Evolutionary conservation across 2,888 invertebrate genomes (phyloP).

Genomic region (Ophion ventricosus): DNA sequence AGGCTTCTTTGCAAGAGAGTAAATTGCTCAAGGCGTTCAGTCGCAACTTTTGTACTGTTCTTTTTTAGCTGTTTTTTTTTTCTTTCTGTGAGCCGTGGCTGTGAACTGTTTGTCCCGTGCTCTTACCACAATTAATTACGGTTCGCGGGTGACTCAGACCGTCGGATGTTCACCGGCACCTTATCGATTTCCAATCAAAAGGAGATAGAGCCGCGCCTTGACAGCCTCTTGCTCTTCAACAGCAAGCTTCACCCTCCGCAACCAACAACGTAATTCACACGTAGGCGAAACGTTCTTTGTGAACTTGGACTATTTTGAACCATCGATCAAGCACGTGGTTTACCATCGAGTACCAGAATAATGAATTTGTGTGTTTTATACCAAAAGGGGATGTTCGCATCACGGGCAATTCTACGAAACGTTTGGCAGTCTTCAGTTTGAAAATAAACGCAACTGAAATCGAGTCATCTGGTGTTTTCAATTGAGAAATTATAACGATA

Average conservation of each 20-base stretch:
- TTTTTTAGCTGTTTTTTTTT: conserved; percentile 22
- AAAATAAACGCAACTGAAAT: no score
- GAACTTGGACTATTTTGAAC: background rate
- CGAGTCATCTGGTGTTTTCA: no score
- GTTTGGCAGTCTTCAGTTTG: no score
- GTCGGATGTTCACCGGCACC: conserved; percentile 5
- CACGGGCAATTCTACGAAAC: no score
- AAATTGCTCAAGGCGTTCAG: conserved; percentile 42
- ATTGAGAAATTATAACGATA: background rate
- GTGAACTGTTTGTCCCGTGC: conserved; percentile 5
- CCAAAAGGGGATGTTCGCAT: no score
- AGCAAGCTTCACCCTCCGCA: background rate
- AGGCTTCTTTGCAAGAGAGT: conserved; percentile 2
- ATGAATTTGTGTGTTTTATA: background rate
- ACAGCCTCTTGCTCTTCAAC: background rate
- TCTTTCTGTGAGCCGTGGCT: background rate
- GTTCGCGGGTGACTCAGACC: conserved; percentile 16
- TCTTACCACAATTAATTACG: conserved; percentile 22
- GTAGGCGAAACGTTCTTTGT: background rate
- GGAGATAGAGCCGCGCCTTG: conserved; percentile 17
- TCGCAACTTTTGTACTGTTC: conserved; percentile 8
- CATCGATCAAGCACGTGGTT: background rate
- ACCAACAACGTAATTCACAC: background rate
- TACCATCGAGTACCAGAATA: background rate
- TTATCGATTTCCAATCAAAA: conserved; percentile 30